Evolutionary conservation across 2,888 invertebrate species (phyloP).

Genomic region (Phlogophora meticulosa): DNA sequence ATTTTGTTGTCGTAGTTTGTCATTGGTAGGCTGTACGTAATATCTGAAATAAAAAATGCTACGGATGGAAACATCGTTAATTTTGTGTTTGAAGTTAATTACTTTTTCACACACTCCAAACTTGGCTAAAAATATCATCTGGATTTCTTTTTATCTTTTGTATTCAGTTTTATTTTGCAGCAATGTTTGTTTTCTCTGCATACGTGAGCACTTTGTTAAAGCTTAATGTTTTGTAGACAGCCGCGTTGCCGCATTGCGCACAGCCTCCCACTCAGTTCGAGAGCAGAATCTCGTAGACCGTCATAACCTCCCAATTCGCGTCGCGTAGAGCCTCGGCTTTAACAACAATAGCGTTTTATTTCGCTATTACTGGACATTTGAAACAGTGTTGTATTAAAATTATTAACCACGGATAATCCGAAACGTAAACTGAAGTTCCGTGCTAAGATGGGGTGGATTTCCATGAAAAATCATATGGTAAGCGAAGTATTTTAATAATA

Average conservation of each 20-base stretch:
- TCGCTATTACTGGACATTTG: constrained; percentile 67
- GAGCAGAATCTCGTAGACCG: constrained; percentile 83
- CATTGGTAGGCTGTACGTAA: too few relatives aligned
- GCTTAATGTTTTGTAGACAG: constrained; percentile 77
- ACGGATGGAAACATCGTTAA: background rate
- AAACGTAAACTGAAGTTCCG: constrained; percentile 82
- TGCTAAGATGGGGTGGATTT: constrained; percentile 89
- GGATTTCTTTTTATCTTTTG: background rate
- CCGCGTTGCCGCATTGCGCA: constrained; percentile 89
- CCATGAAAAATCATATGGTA: constrained; percentile 90
- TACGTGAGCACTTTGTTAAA: constrained; percentile 61
- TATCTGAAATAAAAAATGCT: background rate
- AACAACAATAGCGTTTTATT: constrained; percentile 56
- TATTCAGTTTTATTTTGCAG: background rate
- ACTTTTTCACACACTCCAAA: background rate
- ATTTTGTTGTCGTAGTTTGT: too few relatives aligned
- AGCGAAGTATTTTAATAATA: constrained; percentile 64
- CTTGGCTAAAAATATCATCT: background rate
- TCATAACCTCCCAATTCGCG: constrained; percentile 83
- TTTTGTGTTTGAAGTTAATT: background rate
- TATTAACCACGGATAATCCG: constrained; percentile 77
- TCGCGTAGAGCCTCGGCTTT: constrained; percentile 61
- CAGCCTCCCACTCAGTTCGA: constrained; percentile 89
- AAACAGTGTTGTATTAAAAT: constrained; percentile 52
- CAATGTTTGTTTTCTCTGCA: constrained; percentile 49